Conservation (phyloP, 2,113 vertebrate genomes). For the Dipodomys merriami region DNA sequence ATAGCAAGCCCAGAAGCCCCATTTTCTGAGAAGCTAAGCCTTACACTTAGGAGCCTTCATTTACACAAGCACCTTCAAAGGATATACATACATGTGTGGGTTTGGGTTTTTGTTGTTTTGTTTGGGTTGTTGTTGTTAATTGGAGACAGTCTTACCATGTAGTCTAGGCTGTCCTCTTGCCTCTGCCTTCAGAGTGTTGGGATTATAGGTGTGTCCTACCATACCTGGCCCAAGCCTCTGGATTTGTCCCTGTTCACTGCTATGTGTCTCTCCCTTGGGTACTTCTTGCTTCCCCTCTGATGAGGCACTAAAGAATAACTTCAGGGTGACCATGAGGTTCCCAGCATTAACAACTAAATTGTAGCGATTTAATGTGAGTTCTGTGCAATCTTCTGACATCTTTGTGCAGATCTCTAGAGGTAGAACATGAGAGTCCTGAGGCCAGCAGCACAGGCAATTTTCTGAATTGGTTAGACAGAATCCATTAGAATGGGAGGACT, state of each 20-base stretch:
- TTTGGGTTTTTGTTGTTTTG: not conserved
- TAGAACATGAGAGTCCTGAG: not conserved
- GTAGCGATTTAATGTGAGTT: not conserved
- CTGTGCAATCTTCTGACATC: not conserved
- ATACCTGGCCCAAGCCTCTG: not conserved
- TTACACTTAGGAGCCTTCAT: not conserved
- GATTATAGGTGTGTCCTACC: no score
- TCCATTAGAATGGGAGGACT: not conserved
- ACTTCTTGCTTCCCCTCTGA: not conserved
- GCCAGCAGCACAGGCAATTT: not conserved
- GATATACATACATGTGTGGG: not conserved
- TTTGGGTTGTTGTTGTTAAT: no score
- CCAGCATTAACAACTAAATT: not conserved
- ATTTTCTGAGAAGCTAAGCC: not conserved
- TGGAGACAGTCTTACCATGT: not conserved
- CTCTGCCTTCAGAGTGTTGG: no score
- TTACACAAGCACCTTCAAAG: not conserved
- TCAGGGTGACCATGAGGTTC: not conserved
- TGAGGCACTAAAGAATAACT: not conserved
- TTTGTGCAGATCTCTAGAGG: not conserved
- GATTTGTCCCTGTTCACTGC: not conserved
- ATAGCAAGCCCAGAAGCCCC: not conserved
- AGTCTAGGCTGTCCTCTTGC: no score
- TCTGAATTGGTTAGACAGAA: not conserved
- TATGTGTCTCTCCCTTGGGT: not conserved